Percentiles rank a stretch among this genome's conserved stretches.
Conservation (phyloP, 2,797 vertebrate species). For the Rhincodon typus region DNA sequence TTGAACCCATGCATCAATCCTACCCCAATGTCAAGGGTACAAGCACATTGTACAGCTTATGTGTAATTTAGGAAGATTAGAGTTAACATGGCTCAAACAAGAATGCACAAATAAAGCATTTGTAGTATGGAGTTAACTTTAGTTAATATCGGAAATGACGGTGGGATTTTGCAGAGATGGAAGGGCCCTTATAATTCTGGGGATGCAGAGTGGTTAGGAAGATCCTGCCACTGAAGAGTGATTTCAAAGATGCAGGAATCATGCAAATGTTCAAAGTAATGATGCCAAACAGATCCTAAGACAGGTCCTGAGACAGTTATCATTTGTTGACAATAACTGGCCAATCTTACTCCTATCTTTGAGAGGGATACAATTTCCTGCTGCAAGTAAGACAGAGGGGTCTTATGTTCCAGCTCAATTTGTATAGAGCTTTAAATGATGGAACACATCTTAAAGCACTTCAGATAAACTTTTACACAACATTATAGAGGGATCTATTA, state of each 20-base stretch:
- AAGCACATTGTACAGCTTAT: not conserved
- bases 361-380: not conserved
- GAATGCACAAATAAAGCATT: not conserved
- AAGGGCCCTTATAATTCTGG: not conserved
- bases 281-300: not conserved
- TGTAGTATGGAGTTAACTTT: not conserved
- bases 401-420: not conserved
- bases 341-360: not conserved
- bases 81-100: not conserved
- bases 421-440: too few species aligned
- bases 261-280: not conserved
- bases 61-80: not conserved
- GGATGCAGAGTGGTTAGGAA: not conserved
- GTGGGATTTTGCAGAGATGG: not conserved
- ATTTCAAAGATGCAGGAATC: not conserved
- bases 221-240: not conserved
- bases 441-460: not conserved
- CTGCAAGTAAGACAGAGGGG: not conserved
- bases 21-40: not conserved
- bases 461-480: not conserved
- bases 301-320: not conserved
- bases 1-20: not conserved
- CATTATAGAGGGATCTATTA: not conserved
- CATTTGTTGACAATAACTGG: not conserved
- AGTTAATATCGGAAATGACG: not conserved